Evolutionary conservation across 2,888 invertebrate species (phyloP).

Genomic region (Melikaiella ostensackeni): DNA sequence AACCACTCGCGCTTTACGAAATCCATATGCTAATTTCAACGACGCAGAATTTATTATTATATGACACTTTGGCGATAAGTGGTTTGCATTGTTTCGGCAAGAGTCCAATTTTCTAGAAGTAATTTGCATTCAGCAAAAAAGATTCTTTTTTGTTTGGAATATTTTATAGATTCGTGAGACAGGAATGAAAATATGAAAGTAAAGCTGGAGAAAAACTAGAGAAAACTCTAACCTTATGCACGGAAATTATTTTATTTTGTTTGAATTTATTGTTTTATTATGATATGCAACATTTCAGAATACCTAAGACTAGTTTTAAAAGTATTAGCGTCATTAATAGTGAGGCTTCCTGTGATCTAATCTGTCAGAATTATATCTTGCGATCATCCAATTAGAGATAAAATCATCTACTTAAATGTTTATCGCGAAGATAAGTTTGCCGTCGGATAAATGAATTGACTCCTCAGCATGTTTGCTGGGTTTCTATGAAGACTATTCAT

Average conservation of each 20-base stretch:
- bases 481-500: not conserved
- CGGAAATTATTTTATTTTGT: not conserved
- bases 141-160: not conserved
- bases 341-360: constrained; percentile 31
- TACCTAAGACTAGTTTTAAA: constrained; percentile 32
- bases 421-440: constrained; percentile 35
- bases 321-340: constrained; percentile 20
- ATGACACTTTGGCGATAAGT: constrained; percentile 1
- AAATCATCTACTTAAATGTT: constrained; percentile 39
- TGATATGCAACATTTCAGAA: constrained; percentile 9
- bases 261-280: not conserved
- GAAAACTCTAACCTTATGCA: too few relatives aligned
- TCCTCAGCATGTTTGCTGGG: constrained; percentile 5
- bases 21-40: constrained; percentile 3
- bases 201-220: not conserved
- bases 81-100: not conserved
- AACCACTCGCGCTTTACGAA: constrained; percentile 39
- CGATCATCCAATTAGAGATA: constrained; percentile 39
- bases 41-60: not conserved
- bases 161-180: not conserved
- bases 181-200: not conserved
- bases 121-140: not conserved
- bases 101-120: not conserved
- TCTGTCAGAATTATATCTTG: constrained; percentile 29
- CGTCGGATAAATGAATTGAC: constrained; percentile 36